Conservation (phyloP, 1,140 invertebrate species). For the Lanistes nyassanus region DNA sequence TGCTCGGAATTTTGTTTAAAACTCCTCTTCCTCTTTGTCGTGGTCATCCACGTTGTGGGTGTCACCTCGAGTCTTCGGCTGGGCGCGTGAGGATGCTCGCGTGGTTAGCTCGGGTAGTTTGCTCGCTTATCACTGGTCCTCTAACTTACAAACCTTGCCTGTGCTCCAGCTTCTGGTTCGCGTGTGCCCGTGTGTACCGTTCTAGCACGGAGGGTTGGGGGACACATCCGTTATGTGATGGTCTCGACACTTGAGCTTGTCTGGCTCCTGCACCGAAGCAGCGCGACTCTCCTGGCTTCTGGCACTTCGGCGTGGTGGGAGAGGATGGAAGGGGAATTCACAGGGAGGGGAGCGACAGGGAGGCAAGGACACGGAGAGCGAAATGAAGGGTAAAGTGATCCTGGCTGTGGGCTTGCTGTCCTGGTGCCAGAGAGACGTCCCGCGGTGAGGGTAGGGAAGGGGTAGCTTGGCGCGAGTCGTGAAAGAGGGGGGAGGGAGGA, state of each 20-base stretch:
- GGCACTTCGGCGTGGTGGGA: neutral
- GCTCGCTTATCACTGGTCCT: neutral
- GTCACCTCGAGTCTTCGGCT: neutral
- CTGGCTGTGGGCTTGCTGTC: conserved; percentile 14
- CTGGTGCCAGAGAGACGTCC: conserved; percentile 5
- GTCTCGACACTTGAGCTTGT: neutral
- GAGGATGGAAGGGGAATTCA: neutral
- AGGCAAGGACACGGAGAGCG: conserved; percentile 6
- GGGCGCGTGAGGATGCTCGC: neutral
- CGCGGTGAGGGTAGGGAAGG: neutral
- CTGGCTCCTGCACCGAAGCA: conserved; percentile 2
- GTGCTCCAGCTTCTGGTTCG: neutral
- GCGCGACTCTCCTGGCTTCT: conserved; percentile 14
- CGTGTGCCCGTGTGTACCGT: neutral
- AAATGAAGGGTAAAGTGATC: neutral
- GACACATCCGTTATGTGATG: neutral
- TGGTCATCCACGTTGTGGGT: neutral
- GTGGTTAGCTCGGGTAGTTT: neutral
- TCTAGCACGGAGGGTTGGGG: neutral
- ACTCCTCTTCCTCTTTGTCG: neutral
- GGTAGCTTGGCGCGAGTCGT: neutral
- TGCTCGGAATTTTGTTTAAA: neutral
- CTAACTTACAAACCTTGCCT: neutral
- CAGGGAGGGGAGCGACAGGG: neutral
- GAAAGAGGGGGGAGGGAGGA: too few species aligned